Percentiles rank a stretch among this genome's conserved stretches.
Evolutionary conservation across 2,888 invertebrate genomes (phyloP).

Genomic region (Byasa hedistus): DNA sequence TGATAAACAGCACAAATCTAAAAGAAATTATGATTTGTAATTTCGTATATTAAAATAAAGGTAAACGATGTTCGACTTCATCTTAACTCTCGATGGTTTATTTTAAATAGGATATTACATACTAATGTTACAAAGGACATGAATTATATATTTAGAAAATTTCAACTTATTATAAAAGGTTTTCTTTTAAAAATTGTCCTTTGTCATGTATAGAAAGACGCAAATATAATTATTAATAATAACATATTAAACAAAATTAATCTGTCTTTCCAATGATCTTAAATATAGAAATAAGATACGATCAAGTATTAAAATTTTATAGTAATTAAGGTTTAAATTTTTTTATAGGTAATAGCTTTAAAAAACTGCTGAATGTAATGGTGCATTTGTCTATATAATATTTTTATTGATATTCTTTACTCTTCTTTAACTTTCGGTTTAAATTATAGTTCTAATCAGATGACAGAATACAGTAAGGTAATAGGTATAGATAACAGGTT

Average conservation of each 20-base stretch:
- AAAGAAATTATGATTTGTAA: too few species aligned
- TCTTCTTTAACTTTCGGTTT: conserved; percentile 25
- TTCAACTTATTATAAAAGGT: too few species aligned
- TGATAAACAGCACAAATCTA: too few species aligned
- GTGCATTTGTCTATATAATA: conserved; percentile 50
- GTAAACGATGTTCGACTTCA: too few species aligned
- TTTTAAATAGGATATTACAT: too few species aligned
- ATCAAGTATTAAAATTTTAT: not conserved
- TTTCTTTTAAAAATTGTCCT: too few species aligned
- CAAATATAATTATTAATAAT: not conserved
- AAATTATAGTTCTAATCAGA: not conserved
- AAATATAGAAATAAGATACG: conserved; percentile 14
- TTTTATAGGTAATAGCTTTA: conserved; percentile 41
- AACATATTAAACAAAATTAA: conserved; percentile 3
- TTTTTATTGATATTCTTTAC: conserved; percentile 30
- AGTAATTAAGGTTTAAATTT: not conserved
- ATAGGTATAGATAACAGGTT: too few species aligned
- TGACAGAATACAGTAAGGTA: not conserved
- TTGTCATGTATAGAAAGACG: too few species aligned
- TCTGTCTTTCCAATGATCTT: conserved; percentile 43
- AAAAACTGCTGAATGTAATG: conserved; percentile 62
- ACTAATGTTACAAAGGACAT: too few species aligned
- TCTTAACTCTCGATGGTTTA: too few species aligned
- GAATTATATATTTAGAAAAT: too few species aligned
- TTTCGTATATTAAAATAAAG: too few species aligned